phyloP scores from a whole-genome alignment of 2,888 invertebrate species.

The Oxyteleia sp. region DNA sequence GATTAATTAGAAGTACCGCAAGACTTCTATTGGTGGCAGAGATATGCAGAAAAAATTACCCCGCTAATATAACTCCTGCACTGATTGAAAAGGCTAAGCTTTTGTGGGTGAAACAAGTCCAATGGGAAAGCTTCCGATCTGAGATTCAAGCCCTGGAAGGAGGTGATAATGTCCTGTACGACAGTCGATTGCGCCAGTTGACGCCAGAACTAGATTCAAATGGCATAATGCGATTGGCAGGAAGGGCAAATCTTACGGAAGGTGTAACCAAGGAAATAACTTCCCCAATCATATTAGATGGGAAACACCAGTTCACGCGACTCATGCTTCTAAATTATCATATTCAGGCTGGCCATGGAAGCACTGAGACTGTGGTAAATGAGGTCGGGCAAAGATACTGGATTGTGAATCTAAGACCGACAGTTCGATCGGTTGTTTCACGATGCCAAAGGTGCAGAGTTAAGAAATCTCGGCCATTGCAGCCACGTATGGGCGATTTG shows the following conservation, averaged over 20 bases:
- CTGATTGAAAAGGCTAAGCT: background rate
- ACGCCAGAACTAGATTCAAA: too few relatives aligned
- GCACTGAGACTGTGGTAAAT: conserved; percentile 10
- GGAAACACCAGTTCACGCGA: background rate
- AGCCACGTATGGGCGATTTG: conserved; percentile 16
- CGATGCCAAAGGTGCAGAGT: conserved; percentile 33
- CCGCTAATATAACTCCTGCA: background rate
- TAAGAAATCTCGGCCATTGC: conserved; percentile 24
- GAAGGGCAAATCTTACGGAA: too few relatives aligned
- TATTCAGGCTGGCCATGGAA: background rate
- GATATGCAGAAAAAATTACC: background rate
- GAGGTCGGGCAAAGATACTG: conserved; percentile 19
- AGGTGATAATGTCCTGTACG: too few relatives aligned
- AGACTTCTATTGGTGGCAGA: background rate
- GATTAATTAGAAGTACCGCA: conserved; percentile 8
- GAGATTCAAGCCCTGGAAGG: too few relatives aligned
- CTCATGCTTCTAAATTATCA: too few relatives aligned
- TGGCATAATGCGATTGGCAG: background rate
- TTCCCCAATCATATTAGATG: too few relatives aligned
- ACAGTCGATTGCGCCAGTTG: too few relatives aligned
- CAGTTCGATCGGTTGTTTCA: conserved; percentile 22
- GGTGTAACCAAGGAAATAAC: too few relatives aligned
- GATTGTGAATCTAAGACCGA: conserved; percentile 13
- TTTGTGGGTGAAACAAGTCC: too few relatives aligned
- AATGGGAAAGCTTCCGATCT: too few relatives aligned